phyloP scores from a whole-genome alignment of 1,140 invertebrate genomes.

The Tyrophagus putrescentiae region DNA sequence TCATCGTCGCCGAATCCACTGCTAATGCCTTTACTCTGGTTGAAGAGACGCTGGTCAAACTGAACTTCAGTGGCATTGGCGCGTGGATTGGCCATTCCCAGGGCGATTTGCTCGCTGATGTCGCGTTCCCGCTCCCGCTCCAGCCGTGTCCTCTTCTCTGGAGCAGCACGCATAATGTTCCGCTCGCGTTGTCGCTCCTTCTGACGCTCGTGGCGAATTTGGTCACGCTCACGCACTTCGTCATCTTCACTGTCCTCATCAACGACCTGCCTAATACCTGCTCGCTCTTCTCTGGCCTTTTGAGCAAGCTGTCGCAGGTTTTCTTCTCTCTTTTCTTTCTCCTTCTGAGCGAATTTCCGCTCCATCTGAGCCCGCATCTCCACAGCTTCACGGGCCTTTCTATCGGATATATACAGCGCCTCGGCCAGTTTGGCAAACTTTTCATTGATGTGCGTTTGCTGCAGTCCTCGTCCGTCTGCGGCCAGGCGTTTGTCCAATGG shows the following conservation, averaged over 20 bases:
- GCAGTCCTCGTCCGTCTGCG: slow-evolving; percentile 89
- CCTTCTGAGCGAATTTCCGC: slow-evolving; percentile 88
- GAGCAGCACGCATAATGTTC: slow-evolving; percentile 79
- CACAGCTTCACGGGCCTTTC: slow-evolving; percentile 83
- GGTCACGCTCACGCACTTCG: slow-evolving; percentile 72
- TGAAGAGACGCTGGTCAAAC: slow-evolving; percentile 92
- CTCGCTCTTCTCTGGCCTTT: slow-evolving; percentile 83
- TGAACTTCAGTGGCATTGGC: slow-evolving; percentile 51
- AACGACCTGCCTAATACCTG: slow-evolving; percentile 49
- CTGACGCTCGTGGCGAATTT: slow-evolving; percentile 71
- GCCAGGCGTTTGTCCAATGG: slow-evolving; percentile 94
- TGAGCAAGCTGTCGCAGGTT: slow-evolving; percentile 79
- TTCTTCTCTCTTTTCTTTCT: slow-evolving; percentile 97
- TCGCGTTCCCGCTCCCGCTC: slow-evolving; percentile 85
- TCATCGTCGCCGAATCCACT: slow-evolving; percentile 95
- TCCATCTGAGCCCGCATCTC: slow-evolving; percentile 90
- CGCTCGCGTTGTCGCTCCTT: slow-evolving; percentile 78
- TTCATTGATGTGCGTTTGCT: slow-evolving; percentile 95
- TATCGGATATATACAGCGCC: slow-evolving; percentile 90
- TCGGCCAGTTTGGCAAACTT: slow-evolving; percentile 98
- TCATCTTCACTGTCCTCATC: slow-evolving; percentile 40
- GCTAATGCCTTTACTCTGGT: slow-evolving; percentile 86
- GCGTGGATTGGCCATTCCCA: slow-evolving; percentile 79
- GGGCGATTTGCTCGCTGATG: slow-evolving; percentile 94
- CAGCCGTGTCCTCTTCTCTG: slow-evolving; percentile 78